Conservation (phyloP, 2,113 vertebrate species). For the Pachycephala philippinensis region DNA sequence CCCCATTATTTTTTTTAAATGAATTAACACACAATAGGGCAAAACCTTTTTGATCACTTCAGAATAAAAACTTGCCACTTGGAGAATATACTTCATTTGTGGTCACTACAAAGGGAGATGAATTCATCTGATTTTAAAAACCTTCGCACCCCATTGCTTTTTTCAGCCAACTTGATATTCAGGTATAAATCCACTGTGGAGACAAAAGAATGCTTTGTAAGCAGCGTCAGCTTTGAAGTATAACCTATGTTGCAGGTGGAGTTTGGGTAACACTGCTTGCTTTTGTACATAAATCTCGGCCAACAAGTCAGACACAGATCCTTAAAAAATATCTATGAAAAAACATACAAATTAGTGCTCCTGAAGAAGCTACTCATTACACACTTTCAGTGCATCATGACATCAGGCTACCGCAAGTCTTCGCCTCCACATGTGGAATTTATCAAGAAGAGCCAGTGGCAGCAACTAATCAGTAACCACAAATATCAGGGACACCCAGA, state of each 20-base stretch:
- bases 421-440: not conserved
- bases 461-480: conserved; percentile 51
- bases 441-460: conserved; percentile 11
- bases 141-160: not conserved
- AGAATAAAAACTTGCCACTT: not conserved
- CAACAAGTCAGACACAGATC: not conserved
- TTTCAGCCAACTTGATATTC: conserved; percentile 3
- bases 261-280: not conserved
- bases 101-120: not conserved
- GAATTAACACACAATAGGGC: not conserved
- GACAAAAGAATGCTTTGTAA: conserved; percentile 25
- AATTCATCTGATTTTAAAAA: conserved; percentile 9
- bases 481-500: conserved; percentile 36
- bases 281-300: not conserved
- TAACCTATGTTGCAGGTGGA: not conserved
- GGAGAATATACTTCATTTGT: not conserved
- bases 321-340: not conserved
- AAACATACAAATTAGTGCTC: not conserved
- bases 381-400: not conserved
- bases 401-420: not conserved
- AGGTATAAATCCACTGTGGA: not conserved
- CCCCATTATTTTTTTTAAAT: accelerated
- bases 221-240: conserved; percentile 3
- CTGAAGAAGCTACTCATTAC: not conserved
- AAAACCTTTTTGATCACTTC: not conserved